phyloP scores from a whole-genome alignment of 1,140 invertebrate genomes.

The Lanistes nyassanus region DNA sequence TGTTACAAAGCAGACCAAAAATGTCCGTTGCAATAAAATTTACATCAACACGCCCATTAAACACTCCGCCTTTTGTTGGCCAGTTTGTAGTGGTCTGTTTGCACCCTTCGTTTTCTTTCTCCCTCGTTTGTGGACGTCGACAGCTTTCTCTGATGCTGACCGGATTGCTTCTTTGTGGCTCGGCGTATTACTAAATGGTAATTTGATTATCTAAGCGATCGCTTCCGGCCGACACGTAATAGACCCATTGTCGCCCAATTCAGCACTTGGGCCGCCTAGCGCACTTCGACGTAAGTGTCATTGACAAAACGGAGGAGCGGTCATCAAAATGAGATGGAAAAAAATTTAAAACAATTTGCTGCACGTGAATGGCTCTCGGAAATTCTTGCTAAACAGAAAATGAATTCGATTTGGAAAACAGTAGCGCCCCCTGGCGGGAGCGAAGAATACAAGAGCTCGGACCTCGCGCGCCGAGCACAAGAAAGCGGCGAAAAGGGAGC shows the following conservation, averaged over 20 bases:
- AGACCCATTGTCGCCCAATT: background rate
- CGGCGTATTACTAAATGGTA: conserved; percentile 30
- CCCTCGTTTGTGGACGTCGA: background rate
- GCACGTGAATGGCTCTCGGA: conserved; percentile 21
- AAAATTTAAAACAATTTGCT: conserved; percentile 29
- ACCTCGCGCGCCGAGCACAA: background rate
- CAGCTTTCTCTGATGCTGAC: conserved; percentile 16
- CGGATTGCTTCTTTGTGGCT: conserved; percentile 22
- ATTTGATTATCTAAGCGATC: conserved; percentile 33
- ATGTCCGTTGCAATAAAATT: too few species aligned
- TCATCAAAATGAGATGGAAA: background rate
- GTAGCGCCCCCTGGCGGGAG: background rate
- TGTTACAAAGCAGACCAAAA: too few species aligned
- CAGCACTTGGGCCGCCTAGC: background rate
- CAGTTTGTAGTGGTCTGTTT: too few species aligned
- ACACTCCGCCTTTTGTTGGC: too few species aligned
- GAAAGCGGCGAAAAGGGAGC: conserved; percentile 20
- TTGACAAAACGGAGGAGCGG: conserved; percentile 13
- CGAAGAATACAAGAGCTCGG: background rate
- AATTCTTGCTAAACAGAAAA: conserved; percentile 26
- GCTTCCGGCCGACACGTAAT: conserved; percentile 13
- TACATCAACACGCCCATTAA: too few species aligned
- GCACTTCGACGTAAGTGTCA: background rate
- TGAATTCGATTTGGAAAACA: conserved; percentile 22
- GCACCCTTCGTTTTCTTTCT: too few species aligned